These are phyloP conservation scores for Apomyelois bistriatella DNA, from an alignment of 2,888 invertebrate species.

Conservation along the genomic window DNA sequence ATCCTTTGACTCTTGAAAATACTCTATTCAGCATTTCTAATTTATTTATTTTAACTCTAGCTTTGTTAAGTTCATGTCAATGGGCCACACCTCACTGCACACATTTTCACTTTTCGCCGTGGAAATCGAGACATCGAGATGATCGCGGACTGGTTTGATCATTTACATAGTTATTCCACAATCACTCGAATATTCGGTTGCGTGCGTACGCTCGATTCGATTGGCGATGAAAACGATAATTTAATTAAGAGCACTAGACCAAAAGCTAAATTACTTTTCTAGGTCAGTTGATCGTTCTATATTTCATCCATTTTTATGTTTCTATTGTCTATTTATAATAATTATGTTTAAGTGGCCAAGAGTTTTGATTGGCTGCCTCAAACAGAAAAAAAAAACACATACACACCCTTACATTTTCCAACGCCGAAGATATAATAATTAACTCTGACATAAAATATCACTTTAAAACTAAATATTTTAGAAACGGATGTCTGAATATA, in stretches of 20 bases:
- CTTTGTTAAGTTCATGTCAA: conserved; percentile 4
- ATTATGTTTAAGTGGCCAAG: too few species aligned
- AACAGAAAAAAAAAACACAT: too few species aligned
- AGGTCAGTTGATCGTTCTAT: conserved; percentile 24
- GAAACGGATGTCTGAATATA: too few species aligned
- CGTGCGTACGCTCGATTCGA: conserved; percentile 26
- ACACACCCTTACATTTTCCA: too few species aligned
- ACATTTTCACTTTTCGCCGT: conserved; percentile 65
- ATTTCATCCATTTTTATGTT: neutral
- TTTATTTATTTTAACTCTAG: too few species aligned
- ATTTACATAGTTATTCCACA: conserved; percentile 41
- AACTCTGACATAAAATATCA: too few species aligned
- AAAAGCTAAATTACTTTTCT: conserved; percentile 30
- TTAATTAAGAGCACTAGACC: conserved; percentile 40
- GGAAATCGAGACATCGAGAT: conserved; percentile 38
- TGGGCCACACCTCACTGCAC: conserved; percentile 28
- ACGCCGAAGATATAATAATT: too few species aligned
- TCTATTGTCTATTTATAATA: too few species aligned
- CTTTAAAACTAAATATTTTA: too few species aligned
- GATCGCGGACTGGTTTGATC: conserved; percentile 35
- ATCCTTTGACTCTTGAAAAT: too few species aligned
- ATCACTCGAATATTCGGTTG: conserved; percentile 21
- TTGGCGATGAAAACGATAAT: conserved; percentile 31
- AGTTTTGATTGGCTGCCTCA: too few species aligned
- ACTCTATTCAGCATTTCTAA: too few species aligned